Evolutionary conservation across 2,113 vertebrate genomes (phyloP).

Genomic region (Bucco capensis): DNA sequence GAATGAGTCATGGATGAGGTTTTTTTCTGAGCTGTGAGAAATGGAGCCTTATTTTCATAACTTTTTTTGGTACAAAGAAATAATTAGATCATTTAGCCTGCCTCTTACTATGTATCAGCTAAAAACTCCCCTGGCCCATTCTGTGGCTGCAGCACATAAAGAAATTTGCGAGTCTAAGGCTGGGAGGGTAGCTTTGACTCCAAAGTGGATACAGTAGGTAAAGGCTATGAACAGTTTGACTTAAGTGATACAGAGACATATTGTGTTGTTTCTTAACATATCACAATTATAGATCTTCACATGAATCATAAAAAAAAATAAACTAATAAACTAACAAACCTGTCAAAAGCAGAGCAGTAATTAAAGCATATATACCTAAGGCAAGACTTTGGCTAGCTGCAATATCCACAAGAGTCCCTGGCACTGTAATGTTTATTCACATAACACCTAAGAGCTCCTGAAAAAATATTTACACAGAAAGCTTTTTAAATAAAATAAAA

Average conservation of each 20-base stretch:
- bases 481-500: not conserved
- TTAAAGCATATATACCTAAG: too few species aligned
- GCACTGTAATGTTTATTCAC: not conserved
- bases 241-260: not conserved
- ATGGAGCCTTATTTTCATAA: not conserved
- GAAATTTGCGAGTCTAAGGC: not conserved
- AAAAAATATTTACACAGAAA: not conserved
- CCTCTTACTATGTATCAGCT: not conserved
- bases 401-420: not conserved
- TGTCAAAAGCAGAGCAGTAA: not conserved
- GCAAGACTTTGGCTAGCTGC: too few species aligned
- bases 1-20: not conserved
- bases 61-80: not conserved
- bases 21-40: not conserved
- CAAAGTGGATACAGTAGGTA: not conserved
- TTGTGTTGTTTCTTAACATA: not conserved
- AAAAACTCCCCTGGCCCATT: not conserved
- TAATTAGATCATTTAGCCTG: not conserved
- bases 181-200: not conserved
- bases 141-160: not conserved
- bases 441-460: not conserved
- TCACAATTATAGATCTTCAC: not conserved
- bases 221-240: not conserved
- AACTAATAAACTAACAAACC: not conserved
- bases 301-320: not conserved